Percentiles rank a stretch among this genome's conserved stretches.
phyloP scores from a whole-genome alignment of 2,888 invertebrate genomes.

The Anthophora plumipes region DNA sequence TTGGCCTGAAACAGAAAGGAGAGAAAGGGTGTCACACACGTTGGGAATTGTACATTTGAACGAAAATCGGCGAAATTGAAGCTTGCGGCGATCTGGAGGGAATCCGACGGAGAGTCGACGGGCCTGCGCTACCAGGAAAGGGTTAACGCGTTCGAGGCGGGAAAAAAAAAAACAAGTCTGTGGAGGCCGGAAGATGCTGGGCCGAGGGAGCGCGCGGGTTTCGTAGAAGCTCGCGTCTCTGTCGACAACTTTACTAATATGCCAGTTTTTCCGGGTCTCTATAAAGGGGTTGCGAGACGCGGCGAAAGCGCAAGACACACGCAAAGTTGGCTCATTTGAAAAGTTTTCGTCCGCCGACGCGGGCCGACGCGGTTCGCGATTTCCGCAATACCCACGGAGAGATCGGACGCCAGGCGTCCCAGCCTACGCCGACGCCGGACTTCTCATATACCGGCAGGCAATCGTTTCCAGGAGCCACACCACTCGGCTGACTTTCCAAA shows the following conservation, averaged over 20 bases:
- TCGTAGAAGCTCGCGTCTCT: slow-evolving; percentile 58
- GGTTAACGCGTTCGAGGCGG: slow-evolving; percentile 18
- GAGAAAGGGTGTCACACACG: too few relatives aligned
- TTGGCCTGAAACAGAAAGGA: slow-evolving; percentile 91
- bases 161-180: background rate
- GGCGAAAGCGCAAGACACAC: slow-evolving; percentile 83
- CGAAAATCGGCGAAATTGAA: too few relatives aligned
- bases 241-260: slow-evolving; percentile 83
- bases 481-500: slow-evolving; percentile 77
- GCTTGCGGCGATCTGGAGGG: too few relatives aligned
- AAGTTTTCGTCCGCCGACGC: slow-evolving; percentile 74
- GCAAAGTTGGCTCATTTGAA: slow-evolving; percentile 84
- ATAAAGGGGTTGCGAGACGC: slow-evolving; percentile 73
- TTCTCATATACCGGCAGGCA: slow-evolving; percentile 57
- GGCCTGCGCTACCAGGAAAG: background rate
- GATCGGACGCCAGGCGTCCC: slow-evolving; percentile 36
- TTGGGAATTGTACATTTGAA: too few relatives aligned
- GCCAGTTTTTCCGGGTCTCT: slow-evolving; percentile 72
- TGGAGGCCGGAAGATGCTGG: slow-evolving; percentile 35
- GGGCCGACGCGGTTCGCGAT: slow-evolving; percentile 57
- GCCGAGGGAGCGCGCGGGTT: background rate
- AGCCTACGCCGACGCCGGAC: slow-evolving; percentile 28
- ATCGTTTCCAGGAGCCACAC: slow-evolving; percentile 48
- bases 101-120: too few relatives aligned
- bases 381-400: slow-evolving; percentile 60